A percentile compares a stretch with the other conserved stretches of the same genome.
Evolutionary conservation across 2,797 vertebrate genomes (phyloP).

Genomic region (Muscicapa striata): DNA sequence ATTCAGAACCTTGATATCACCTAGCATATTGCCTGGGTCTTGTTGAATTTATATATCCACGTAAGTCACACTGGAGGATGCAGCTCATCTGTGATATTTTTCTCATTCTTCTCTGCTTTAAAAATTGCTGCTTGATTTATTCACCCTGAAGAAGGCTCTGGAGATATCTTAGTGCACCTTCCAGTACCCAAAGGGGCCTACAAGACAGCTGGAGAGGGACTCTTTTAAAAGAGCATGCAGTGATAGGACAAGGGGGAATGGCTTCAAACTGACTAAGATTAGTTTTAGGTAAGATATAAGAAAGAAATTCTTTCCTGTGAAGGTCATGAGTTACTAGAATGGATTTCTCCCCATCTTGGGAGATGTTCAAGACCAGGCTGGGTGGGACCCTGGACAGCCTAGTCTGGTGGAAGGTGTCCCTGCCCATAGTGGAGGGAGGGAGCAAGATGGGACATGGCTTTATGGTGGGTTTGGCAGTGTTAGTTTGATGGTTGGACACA

Average conservation of each 20-base stretch:
- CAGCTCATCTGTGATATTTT: background rate
- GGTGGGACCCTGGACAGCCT: background rate
- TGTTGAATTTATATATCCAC: background rate
- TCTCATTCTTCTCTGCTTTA: background rate
- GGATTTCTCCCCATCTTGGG: background rate
- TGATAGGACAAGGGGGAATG: too few species aligned
- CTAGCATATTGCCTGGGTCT: background rate
- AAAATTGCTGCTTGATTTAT: background rate
- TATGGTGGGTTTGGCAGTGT: background rate
- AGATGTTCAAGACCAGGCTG: background rate
- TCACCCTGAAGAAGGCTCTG: background rate
- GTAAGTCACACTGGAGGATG: background rate
- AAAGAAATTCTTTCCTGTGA: background rate
- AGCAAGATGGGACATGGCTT: background rate
- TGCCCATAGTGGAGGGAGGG: background rate
- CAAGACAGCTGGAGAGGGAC: background rate
- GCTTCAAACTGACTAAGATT: background rate
- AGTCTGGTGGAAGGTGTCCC: background rate
- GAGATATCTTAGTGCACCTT: background rate
- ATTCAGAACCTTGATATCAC: background rate
- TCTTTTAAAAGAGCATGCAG: background rate
- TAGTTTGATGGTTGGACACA: background rate
- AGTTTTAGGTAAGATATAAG: background rate
- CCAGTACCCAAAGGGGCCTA: background rate
- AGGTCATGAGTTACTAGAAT: background rate